Conservation (phyloP, 30 jellyfish, hydroid and myxozoan species). For the Pseudorhiza aurosa region DNA sequence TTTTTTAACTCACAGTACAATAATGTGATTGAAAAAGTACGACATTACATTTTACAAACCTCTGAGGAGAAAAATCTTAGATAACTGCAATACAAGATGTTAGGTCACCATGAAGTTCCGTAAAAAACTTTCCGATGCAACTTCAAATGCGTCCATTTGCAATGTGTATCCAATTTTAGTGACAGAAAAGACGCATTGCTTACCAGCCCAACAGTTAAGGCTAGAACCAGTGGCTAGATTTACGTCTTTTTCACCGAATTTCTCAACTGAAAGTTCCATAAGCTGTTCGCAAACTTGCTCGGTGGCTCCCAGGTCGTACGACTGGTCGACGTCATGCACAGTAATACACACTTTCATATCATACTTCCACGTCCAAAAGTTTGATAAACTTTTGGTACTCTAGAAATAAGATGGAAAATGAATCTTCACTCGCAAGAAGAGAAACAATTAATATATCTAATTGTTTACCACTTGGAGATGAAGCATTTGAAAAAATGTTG, state of each 20-base stretch:
- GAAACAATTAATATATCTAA: too few relatives aligned
- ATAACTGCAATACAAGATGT: too few relatives aligned
- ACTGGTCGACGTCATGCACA: neutral
- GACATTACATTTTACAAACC: too few relatives aligned
- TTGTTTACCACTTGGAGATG: too few relatives aligned
- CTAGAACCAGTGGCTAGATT: neutral
- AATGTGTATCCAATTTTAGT: neutral
- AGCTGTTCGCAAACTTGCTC: conserved; percentile 41
- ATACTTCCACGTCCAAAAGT: conserved; percentile 49
- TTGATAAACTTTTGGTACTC: neutral
- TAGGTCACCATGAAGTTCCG: conserved; percentile 7
- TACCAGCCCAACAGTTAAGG: neutral
- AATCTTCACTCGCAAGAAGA: too few relatives aligned
- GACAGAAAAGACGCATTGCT: conserved; percentile 26
- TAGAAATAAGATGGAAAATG: neutral
- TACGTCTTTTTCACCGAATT: neutral
- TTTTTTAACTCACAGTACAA: too few relatives aligned
- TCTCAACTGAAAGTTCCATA: conserved; percentile 20
- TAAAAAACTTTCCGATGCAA: conserved; percentile 25
- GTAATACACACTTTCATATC: neutral
- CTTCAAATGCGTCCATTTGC: conserved; percentile 24
- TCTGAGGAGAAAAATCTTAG: too few relatives aligned
- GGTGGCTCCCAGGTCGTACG: neutral
- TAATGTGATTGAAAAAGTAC: too few relatives aligned
- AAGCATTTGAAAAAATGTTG: too few relatives aligned